Base-by-base conservation (phyloP, 1,140 invertebrate genomes). In the Drosophila erecta region DNA sequence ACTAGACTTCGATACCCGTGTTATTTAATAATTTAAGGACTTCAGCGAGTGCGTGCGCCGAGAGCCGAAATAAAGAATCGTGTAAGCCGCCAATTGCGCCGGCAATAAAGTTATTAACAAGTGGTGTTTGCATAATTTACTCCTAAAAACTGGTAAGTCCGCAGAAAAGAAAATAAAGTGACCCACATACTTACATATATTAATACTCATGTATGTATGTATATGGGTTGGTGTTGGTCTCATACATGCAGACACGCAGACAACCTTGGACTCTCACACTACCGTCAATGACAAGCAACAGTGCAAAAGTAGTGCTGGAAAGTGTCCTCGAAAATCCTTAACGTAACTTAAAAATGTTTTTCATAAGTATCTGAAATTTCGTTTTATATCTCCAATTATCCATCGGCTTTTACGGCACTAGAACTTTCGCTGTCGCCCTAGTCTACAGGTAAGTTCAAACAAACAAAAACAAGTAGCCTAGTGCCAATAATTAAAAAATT, bases 11-110 rank as follows among this genome's bases (percentile, higher is more conserved):
- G 55, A 65, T 38, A 70, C 62, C 79, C 69, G 69, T 81, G 81
- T 85, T 85, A 85, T 81, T 87, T 74, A 87, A 85, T 78, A 87
- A 87, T 70, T 58, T 54, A 51, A 50, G 55, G 41, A 35, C 41
- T 44, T 47, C 51, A 54, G 65, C 76, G 69, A 72, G 81, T 77
- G 83, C 71, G 73, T 50, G 53, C 17, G 55, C 46, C 37, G 41
- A 35, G 35, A 50, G 22, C 10, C 27, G 10, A 35, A 40, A 22
- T 14, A 14, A 12, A 20, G n/a, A 33, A 43, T 11, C 46, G 38
- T 10, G 27, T 17, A 15, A n/a, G 15, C 30, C 17, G 33, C 22
- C 27, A 24, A 30, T 17, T 35, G 7, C 33, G 49, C 40, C n/a
- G 22, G 27, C 8, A 15, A 20, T 17, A 37, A 50, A 30, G 22